phyloP scores from a whole-genome alignment of 2,888 invertebrate species.

The Autographa gamma region DNA sequence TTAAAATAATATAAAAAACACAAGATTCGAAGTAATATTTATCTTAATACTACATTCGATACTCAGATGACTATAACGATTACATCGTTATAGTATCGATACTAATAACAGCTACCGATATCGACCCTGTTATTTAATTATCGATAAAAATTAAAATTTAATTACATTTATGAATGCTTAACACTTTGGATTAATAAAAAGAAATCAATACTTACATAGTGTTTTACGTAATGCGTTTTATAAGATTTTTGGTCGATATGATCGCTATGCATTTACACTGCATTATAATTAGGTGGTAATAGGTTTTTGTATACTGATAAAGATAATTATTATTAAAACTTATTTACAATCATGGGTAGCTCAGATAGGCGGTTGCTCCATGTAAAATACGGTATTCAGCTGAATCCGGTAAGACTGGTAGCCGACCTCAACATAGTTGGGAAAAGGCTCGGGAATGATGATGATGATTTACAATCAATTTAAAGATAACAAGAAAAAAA shows the following conservation, averaged over 20 bases:
- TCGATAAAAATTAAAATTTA: slow-evolving; percentile 29
- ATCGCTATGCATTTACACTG: neutral
- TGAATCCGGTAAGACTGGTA: no score
- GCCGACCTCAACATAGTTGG: no score
- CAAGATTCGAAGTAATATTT: slow-evolving; percentile 11
- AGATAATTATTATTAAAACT: neutral
- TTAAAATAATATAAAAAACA: slow-evolving; percentile 20
- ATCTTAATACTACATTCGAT: slow-evolving; percentile 5
- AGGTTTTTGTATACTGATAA: neutral
- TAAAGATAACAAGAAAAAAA: neutral
- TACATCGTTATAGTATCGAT: slow-evolving; percentile 16
- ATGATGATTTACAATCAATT: no score
- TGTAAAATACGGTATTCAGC: no score
- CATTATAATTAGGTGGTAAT: neutral
- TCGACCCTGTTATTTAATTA: slow-evolving; percentile 40
- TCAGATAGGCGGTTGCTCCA: no score
- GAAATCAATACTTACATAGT: neutral
- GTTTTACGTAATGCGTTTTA: slow-evolving; percentile 25
- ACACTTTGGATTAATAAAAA: slow-evolving; percentile 22
- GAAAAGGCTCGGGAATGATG: no score
- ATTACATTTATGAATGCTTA: slow-evolving; percentile 5
- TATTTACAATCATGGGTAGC: no score
- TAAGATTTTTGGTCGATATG: neutral
- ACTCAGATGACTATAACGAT: neutral
- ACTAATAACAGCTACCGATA: slow-evolving; percentile 25